Evolutionary conservation across 1,140 invertebrate species (phyloP).

Genomic region (Drosophila prosaltans): DNA sequence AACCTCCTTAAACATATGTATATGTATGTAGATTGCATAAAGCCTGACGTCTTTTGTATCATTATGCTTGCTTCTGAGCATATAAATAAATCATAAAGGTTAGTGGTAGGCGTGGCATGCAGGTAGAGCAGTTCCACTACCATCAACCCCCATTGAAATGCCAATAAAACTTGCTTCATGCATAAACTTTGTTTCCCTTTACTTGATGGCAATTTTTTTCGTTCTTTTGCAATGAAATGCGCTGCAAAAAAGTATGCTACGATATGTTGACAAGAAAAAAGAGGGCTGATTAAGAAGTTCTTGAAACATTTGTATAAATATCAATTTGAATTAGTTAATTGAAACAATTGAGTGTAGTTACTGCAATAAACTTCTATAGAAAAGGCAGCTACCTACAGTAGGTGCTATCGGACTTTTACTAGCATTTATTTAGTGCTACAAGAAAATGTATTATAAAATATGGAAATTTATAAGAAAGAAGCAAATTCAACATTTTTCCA

Average conservation of each 20-base stretch:
- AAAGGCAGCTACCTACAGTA: too few relatives aligned
- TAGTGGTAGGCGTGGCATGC: slow-evolving; percentile 6
- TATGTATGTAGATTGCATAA: slow-evolving; percentile 77
- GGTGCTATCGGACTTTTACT: too few relatives aligned
- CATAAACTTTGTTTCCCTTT: slow-evolving; percentile 31
- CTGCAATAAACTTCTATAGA: too few relatives aligned
- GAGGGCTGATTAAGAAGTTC: slow-evolving; percentile 12
- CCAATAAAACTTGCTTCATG: slow-evolving; percentile 67
- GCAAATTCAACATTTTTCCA: too few relatives aligned
- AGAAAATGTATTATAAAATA: too few relatives aligned
- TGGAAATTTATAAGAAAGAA: too few relatives aligned
- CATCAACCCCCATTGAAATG: slow-evolving; percentile 75
- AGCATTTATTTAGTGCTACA: too few relatives aligned
- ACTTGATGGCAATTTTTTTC: slow-evolving; percentile 21
- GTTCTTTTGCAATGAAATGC: slow-evolving; percentile 40
- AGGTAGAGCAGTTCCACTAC: slow-evolving; percentile 10
- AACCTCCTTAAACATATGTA: slow-evolving; percentile 59
- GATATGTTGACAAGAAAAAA: slow-evolving; percentile 34
- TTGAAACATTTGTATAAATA: not conserved
- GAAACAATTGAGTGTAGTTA: too few relatives aligned
- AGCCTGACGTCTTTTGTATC: slow-evolving; percentile 70
- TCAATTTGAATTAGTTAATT: too few relatives aligned
- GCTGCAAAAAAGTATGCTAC: slow-evolving; percentile 56
- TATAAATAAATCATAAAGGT: slow-evolving; percentile 76
- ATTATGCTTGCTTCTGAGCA: slow-evolving; percentile 60